A percentile compares a stretch with the other conserved stretches of the same genome.
These are phyloP conservation scores for Pedionomus torquatus DNA, from an alignment of 2,113 vertebrate genomes.

Conservation along the genomic window DNA sequence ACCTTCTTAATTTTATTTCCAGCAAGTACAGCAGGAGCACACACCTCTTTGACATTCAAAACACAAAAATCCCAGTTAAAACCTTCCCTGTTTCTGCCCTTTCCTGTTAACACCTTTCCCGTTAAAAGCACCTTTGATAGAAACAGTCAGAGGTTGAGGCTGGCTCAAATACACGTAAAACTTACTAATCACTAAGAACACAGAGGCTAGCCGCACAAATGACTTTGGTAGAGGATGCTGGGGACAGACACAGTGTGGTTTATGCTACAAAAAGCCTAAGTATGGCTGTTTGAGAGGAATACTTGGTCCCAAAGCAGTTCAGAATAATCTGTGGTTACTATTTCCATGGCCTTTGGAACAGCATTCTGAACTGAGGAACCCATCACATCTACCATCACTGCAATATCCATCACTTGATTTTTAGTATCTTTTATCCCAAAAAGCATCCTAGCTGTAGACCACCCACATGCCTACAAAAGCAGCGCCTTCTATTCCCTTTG, in stretches of 20 bases:
- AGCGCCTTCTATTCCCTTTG: neutral
- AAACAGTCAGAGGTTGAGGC: neutral
- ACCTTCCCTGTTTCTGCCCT: neutral
- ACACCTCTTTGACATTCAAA: neutral
- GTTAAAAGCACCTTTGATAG: neutral
- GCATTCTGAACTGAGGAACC: neutral
- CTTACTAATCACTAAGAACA: neutral
- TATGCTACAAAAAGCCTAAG: neutral
- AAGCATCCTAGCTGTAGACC: neutral
- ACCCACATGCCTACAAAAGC: neutral
- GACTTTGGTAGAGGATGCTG: neutral
- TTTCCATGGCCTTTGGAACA: neutral
- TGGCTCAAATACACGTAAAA: neutral
- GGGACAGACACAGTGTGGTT: neutral
- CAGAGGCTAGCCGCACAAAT: neutral
- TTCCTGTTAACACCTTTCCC: neutral
- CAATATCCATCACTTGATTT: neutral
- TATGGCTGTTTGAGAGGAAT: neutral
- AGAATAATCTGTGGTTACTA: neutral
- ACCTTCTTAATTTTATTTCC: neutral
- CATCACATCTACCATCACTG: accelerated
- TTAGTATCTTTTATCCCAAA: neutral
- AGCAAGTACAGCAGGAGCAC: neutral
- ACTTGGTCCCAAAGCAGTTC: neutral
- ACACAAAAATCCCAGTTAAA: neutral